Percentiles rank a stretch among this genome's conserved stretches.
Conservation (phyloP, 2,797 vertebrate genomes). For the Coreius guichenoti region DNA sequence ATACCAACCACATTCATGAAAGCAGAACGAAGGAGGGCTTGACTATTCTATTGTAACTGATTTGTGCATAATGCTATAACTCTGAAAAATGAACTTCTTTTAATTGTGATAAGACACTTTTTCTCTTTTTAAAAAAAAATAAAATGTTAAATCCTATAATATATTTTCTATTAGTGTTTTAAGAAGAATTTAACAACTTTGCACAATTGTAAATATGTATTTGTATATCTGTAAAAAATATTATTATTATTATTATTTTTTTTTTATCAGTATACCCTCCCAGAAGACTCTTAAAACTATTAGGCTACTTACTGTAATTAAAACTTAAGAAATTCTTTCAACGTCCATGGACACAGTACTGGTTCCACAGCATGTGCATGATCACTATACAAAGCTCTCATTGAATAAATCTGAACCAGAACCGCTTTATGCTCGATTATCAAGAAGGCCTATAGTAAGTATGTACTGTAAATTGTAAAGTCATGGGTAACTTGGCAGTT, state of each 20-base stretch:
- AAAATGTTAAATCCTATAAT: background rate
- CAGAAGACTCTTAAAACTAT: background rate
- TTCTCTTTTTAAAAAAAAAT: background rate
- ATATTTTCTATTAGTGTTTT: constrained; percentile 12
- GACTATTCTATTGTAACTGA: constrained; percentile 21
- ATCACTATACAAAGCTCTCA: background rate
- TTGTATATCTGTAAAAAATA: constrained; percentile 49
- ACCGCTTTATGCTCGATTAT: background rate
- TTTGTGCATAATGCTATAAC: background rate
- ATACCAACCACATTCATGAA: constrained; percentile 23
- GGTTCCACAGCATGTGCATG: background rate
- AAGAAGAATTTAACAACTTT: constrained; percentile 8
- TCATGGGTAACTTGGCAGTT: too few relatives aligned
- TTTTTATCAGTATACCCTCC: constrained; percentile 21
- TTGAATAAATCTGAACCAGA: background rate
- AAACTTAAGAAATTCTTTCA: background rate
- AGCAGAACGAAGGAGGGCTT: constrained; percentile 11
- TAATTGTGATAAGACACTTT: background rate
- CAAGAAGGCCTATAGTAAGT: background rate
- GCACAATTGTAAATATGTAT: constrained; percentile 39
- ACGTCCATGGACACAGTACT: background rate
- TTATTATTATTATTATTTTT: too few relatives aligned
- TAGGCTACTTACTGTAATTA: background rate
- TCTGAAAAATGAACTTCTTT: background rate
- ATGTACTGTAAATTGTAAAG: too few relatives aligned